Base-by-base conservation (phyloP, 2,797 vertebrate genomes). In the Macropodus opercularis region DNA sequence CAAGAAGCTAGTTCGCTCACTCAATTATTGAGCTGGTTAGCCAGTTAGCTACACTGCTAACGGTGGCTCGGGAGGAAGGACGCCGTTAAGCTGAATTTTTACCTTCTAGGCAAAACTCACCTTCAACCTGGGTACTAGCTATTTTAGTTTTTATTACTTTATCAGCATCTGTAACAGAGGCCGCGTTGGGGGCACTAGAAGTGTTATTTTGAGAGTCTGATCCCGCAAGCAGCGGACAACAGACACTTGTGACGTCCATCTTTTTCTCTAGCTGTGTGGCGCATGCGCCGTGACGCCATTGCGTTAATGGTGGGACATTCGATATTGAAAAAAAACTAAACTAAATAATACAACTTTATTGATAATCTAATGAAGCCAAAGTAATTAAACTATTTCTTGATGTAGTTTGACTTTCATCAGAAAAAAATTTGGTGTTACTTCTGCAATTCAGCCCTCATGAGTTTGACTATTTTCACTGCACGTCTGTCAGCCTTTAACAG, bases 91-190 rank as follows among this genome's bases (percentile, higher is more conserved):
- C 72, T 72, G 29, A 75, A 75, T 76, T 60, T 82, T 74, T 74
- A 78, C 75, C 72, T 85, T 83, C 65, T 83, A 72, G 66, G 52
- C 84, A 86, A 79, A 85, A 94, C 93, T 94, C 93, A 94, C 93
- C 93, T 94, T 91, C 79, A 75, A 81, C 82, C 85, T 86, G 90
- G 90, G 84, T 65, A 89, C 80, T 90, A 91, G 83, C 89, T 90
- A 77, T 86, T 89, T 91, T 81, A 91, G 80, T 93, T 90, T 92
- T 93, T 92, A 91, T 92, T 89, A 92, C 88, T 89, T 81, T 93
- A 76, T 91, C 91, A 85, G 87, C 80, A 81, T 87, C 86, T 89
- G 82, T 78, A 57, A 87, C 66, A 83, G 83, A 90, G 66, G 80
- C 85, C 85, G 81, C 81, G 72, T 87, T 79, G 84, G 75, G 64